Base-by-base conservation (phyloP, 2,888 invertebrate species). In the Synanthedon myopaeformis region DNA sequence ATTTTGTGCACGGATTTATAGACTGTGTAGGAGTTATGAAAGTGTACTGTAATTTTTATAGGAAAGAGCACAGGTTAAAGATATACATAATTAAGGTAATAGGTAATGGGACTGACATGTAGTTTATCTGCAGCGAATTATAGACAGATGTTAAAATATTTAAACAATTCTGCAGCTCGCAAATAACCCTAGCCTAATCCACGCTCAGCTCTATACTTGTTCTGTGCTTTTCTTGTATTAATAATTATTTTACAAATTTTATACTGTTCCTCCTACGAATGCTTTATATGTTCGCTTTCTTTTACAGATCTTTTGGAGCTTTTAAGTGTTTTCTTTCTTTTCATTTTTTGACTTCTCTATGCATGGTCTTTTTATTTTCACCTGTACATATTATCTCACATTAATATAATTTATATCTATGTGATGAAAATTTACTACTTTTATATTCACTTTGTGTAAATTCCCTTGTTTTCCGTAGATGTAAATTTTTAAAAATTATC, bases 111-210 rank as follows among this genome's bases (percentile, higher is more conserved):
- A 76, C 73, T 69, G 67, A 69, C 65, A 67, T 66, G 66, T 63
- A 64, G 64, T 60, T 61, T 57, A 58, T 69, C 60, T 63, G 59
- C 67, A 72, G 63, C 72, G 35, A 75, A 66, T 72, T 63, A 74
- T 70, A 75, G 62, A 75, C 68, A 70, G 63, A 52, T 60, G 17
- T 19, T 12, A 14, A 49, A 17, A 19, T 17, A 10, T 61, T 57
- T 62, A 62, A 65, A 69, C 72, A 75, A 69, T 69, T 72, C 72
- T 75, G 74, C 74, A 74, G 77, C 81, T 81, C 78, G 87, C 87
- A 74, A 83, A 82, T 87, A 87, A 87, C 85, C 79, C 75, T 67
- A 35, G 87, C 87, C 87, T 87, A 87, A 87, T 86, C 76, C 78
- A 70, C 70, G 82, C 83, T 80, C 81, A 79, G 76, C 74, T 80